Evolutionary conservation across 2,888 invertebrate genomes (phyloP), one percentile per base, ranked within the genome.

Genomic region (Chrysina gloriosa): DNA sequence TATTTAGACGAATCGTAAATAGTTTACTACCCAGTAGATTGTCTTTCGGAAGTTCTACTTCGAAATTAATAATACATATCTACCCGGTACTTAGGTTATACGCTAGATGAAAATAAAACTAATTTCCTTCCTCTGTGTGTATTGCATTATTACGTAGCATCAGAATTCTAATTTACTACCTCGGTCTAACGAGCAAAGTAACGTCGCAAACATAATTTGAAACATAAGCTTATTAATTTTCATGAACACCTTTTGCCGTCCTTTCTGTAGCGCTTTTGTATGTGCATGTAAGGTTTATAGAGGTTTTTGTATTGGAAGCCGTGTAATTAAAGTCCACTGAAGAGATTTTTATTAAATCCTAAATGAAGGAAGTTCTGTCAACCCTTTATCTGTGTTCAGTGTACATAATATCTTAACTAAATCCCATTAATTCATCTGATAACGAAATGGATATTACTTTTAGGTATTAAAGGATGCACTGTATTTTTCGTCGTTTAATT

Each of bases 161-260:
- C 9, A 61, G 21, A 16, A 61, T 27, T 27, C 14, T 25, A 42
- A 42, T 42, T 61, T 42, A 16, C 27, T 19, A 61, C 42, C 27
- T 42, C 42, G 1, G 16, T 19, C 42, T 39, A 61, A 42, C 29
- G 58, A 45, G 14, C 16, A n/a, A 42, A 45, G 42, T 45, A 45
- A 42, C 39, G 19, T 14, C 27, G 19, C 58, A 42, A 61, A 61
- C 27, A 61, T 61, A 61, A 61, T 61, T 61, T 61, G 19, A 45
- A 61, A 42, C 58, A 39, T 61, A 61, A 45, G 45, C 58, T 42
- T 61, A 42, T 61, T 42, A 61, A 61, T 61, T 61, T 61, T 61
- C 42, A 61, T 27, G 42, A 61, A 61, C 16, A 27, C 58, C 45
- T 61, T 42, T 61, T 61, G 42, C 58, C 14, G 42, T 29, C 25